Evolutionary conservation across 2,888 invertebrate species (phyloP).

Genomic region (Sepiola atlantica): DNA sequence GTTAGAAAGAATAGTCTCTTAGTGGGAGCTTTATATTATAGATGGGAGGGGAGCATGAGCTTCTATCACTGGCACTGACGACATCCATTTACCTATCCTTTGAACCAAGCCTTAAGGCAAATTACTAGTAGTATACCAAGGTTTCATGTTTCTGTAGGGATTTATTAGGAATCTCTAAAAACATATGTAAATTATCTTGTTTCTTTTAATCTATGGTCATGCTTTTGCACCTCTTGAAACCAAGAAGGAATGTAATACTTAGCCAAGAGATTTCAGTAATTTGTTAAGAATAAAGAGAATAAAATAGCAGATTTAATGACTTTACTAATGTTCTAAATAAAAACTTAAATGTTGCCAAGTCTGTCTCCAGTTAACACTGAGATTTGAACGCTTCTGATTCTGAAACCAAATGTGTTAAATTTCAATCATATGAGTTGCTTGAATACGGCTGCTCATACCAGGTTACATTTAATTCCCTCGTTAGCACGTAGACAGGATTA

Average conservation of each 20-base stretch:
- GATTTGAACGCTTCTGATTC: background rate
- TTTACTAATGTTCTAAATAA: background rate
- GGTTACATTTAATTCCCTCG: background rate
- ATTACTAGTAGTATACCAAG: background rate
- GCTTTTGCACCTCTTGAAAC: background rate
- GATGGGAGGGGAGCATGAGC: too few relatives aligned
- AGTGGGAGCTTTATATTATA: too few relatives aligned
- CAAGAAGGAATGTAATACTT: background rate
- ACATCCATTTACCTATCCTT: background rate
- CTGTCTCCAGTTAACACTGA: background rate
- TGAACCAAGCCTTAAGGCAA: background rate
- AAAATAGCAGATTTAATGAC: background rate
- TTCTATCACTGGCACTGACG: too few relatives aligned
- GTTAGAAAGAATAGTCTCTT: too few relatives aligned
- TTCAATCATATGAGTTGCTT: conserved; percentile 21
- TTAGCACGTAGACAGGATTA: conserved; percentile 2
- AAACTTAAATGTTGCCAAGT: background rate
- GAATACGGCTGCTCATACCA: background rate
- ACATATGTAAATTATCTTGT: background rate
- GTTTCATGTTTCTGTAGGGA: background rate
- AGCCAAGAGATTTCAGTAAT: background rate
- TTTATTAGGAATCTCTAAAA: background rate
- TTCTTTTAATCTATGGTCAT: background rate
- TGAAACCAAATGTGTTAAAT: background rate
- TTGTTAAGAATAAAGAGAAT: background rate